Evolutionary conservation across 2,888 invertebrate genomes (phyloP).

Genomic region (Euplexia lucipara): DNA sequence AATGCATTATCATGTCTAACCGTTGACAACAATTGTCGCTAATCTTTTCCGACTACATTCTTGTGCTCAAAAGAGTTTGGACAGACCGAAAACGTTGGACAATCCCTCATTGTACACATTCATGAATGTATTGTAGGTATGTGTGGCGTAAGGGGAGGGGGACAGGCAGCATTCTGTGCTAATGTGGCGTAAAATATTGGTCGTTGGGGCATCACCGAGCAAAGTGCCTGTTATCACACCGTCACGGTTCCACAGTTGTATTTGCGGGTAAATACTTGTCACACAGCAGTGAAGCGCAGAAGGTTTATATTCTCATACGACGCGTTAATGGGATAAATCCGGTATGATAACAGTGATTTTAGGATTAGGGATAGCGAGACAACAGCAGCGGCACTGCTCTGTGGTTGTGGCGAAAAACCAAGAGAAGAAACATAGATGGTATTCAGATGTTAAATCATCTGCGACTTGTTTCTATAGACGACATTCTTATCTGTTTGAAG

Average conservation of each 20-base stretch:
- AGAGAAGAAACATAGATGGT: neutral
- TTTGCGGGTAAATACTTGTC: constrained; percentile 24
- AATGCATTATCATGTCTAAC: neutral
- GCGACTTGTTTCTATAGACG: neutral
- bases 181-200: constrained; percentile 56
- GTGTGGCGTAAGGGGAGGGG: neutral
- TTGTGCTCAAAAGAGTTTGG: constrained; percentile 4
- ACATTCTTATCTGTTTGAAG: neutral
- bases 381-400: too few species aligned
- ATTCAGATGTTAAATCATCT: neutral
- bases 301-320: neutral
- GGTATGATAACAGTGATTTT: too few species aligned
- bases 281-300: constrained; percentile 1
- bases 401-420: neutral
- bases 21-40: constrained; percentile 1
- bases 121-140: constrained; percentile 12
- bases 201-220: constrained; percentile 20
- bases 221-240: constrained; percentile 49
- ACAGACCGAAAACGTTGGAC: constrained; percentile 14
- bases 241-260: constrained; percentile 39
- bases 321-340: neutral
- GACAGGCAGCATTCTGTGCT: constrained; percentile 24
- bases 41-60: constrained; percentile 12
- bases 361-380: too few species aligned
- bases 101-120: constrained; percentile 19